Percentiles rank a stretch among this genome's conserved stretches.
phyloP scores from a whole-genome alignment of 2,888 invertebrate species.

The Disparrhopalites patrizii region DNA sequence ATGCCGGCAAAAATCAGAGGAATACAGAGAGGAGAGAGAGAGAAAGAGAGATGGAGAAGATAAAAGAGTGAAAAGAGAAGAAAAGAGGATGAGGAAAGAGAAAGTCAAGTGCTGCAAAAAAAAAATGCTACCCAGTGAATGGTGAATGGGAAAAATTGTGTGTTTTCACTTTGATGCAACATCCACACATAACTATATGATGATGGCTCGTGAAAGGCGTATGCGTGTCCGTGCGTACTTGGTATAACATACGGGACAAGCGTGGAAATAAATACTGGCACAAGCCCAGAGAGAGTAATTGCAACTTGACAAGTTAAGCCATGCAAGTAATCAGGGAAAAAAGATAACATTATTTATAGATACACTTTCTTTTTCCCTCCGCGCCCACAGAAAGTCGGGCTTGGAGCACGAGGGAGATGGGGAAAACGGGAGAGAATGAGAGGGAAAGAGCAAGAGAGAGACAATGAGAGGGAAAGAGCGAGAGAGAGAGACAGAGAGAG shows the following conservation, averaged over 20 bases:
- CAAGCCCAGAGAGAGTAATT: neutral
- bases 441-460: neutral
- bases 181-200: no score
- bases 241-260: no score
- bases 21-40: neutral
- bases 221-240: no score
- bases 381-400: neutral
- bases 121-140: no score
- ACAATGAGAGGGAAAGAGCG: no score
- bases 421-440: neutral
- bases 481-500: neutral
- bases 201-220: no score
- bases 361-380: neutral
- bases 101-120: neutral
- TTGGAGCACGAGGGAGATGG: neutral
- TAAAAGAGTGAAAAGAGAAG: neutral
- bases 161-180: no score
- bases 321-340: conserved; percentile 10
- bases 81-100: neutral
- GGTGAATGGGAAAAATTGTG: no score
- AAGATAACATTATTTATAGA: conserved; percentile 6
- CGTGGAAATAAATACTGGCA: no score
- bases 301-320: conserved; percentile 5
- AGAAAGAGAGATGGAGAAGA: neutral
- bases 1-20: neutral